These are phyloP conservation scores for Hypolimnas misippus DNA, from an alignment of 2,888 invertebrate genomes.

Conservation along the genomic window DNA sequence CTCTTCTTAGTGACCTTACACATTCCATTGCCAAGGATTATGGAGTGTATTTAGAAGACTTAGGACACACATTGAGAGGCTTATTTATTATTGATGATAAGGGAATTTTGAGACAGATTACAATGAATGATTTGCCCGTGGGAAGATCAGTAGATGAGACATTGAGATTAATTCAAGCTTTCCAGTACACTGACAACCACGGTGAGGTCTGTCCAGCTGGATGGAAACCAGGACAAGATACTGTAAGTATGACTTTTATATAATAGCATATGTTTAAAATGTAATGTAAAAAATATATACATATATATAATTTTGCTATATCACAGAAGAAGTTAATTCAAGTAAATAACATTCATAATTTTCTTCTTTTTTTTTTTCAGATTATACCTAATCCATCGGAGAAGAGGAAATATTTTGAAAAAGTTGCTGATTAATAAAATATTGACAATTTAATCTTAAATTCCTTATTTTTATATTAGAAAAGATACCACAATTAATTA, in stretches of 20 bases:
- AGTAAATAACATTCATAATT: no score
- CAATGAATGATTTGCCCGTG: conserved; percentile 98
- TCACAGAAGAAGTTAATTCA: no score
- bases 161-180: conserved; percentile 95
- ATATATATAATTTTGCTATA: no score
- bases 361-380: no score
- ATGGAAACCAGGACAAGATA: conserved; percentile 97
- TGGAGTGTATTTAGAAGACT: conserved; percentile 95
- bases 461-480: not conserved
- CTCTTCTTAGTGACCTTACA: conserved; percentile 95
- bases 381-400: conserved; percentile 92
- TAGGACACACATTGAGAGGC: conserved; percentile 95
- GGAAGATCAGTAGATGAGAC: conserved; percentile 98
- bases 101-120: conserved; percentile 94
- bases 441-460: conserved; percentile 4
- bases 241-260: conserved; percentile 83
- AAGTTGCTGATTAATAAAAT: conserved; percentile 67
- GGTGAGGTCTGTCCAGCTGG: conserved; percentile 98
- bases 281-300: not conserved
- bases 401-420: conserved; percentile 92
- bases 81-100: conserved; percentile 96
- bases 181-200: conserved; percentile 95
- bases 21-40: conserved; percentile 96
- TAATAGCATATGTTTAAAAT: conserved; percentile 6
- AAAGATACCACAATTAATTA: not conserved